Evolutionary conservation across 2,113 vertebrate species (phyloP), one percentile per base, ranked within the genome.

Genomic region (Dinomys branickii): DNA sequence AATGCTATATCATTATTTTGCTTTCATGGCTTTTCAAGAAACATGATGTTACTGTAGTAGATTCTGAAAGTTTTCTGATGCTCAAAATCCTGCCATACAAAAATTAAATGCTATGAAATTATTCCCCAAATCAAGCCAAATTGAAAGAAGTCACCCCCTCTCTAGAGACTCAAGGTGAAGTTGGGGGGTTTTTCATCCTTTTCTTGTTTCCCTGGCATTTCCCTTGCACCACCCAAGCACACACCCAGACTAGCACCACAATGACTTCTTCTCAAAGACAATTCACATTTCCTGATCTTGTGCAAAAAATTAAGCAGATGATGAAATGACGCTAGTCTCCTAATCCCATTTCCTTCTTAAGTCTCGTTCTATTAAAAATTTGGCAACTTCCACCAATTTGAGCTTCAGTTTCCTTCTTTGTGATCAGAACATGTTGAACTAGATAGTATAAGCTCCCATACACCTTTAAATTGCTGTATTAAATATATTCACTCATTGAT

Each of bases 41-140:
- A 82, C 47, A 78, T 67, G 58, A 13, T 77, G 52, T n/a, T 50
- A 3, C 1, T 56, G 1, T 30, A 44, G 44, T 61, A 63, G 35
- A 87, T 75, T 59, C 50, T 85, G 4, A 38, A 81, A 85, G 26
- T 94, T 86, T 82, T 91, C 94, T 95, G 65, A 54, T 71, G 59
- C 12, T 65, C 59, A 35, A 89, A 94, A 67, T 5, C 69, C 24
- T 44, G 35, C 75, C 20, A 22, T 28, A 58, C 14, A 58, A 75
- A 52, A 90, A 59, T 67, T 17, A 88, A 91, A 78, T 63, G 47
- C 38, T 35, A 10, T 67, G 28, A 90, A 83, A 5, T 69, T 52
- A 9, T 90, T 87, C 89, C 33, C 71, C 85, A 88, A 92, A 44
- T 77, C 17, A 89, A 93, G 24, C 30, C 82, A 63, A 88, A 90